Base-by-base conservation (phyloP, 1,140 invertebrate genomes). In the Mesaphorura yosii region DNA sequence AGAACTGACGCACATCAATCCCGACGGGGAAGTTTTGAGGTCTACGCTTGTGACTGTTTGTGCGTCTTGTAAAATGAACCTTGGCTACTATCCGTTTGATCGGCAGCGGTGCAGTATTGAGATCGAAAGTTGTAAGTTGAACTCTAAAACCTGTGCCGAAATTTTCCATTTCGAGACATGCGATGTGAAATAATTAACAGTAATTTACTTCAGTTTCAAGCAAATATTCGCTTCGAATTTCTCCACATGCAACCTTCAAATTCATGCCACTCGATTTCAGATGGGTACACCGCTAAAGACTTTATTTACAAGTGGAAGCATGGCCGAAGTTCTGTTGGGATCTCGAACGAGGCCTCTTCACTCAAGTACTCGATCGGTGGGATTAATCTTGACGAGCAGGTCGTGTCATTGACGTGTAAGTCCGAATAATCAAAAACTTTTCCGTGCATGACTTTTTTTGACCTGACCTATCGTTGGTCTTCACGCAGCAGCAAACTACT, bases 21-120 rank as follows among this genome's bases (percentile, higher is more conserved):
- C 51, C 20, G 38, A 58, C 17, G 51, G 51, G 23, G 2, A 38
- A 5, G 48, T 58, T 17, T 27, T 58, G n/a, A 39, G 29, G 3
- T 58, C 57, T n/a, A 39, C 48, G 6, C 29, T 22, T 28, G 7
- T 51, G 7, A 56, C 48, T 2, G 42, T 56, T 3, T 45, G 7
- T 4, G 54, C 45, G 17, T 31, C 45, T 6, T 54, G 46, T 40
- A 26, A 49, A 53, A 58, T 58, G 38, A 49, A 42, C n/a, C 28
- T 56, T 48, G 55, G 55, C 47, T 25, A 47, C 31, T 54, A 51
- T 29, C 57, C 57, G 1, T 59, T 59, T 29, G 57, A 59, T 29
- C 39, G 38, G 22, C 57, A 59, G 15, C 49, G 44, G 6, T 59
- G 57, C 22, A 25, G 23, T 2, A 20, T 59, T 3, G 27, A 55